Evolutionary conservation across 1,140 invertebrate genomes (phyloP).

Genomic region (Aphelenchoides besseyi): DNA sequence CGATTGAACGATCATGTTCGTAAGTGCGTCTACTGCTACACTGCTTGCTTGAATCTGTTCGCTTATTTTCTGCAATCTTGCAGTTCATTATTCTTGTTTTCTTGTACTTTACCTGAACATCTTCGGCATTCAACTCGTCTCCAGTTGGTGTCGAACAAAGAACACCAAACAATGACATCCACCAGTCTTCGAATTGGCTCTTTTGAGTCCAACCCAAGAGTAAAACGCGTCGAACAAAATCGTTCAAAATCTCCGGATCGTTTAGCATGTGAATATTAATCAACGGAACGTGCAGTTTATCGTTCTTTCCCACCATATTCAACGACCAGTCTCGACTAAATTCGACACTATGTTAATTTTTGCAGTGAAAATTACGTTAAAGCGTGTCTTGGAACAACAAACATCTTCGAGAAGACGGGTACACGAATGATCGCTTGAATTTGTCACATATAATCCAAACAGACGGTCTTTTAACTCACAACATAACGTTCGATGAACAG

Average conservation of each 20-base stretch:
- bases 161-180: constrained; percentile 53
- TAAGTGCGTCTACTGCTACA: constrained; percentile 42
- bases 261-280: constrained; percentile 44
- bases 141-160: constrained; percentile 44
- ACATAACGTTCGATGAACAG: too few relatives aligned
- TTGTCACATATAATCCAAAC: too few relatives aligned
- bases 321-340: constrained; percentile 36
- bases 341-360: background rate
- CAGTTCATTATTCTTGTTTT: too few relatives aligned
- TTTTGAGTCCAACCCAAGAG: constrained; percentile 38
- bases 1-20: constrained; percentile 32
- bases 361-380: constrained; percentile 22
- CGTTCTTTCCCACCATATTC: background rate
- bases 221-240: constrained; percentile 39
- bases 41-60: constrained; percentile 37
- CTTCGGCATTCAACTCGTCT: constrained; percentile 23
- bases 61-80: constrained; percentile 21
- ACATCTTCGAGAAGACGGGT: constrained; percentile 35
- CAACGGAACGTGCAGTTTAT: constrained; percentile 32
- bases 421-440: constrained; percentile 39
- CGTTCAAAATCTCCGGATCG: constrained; percentile 33
- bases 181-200: constrained; percentile 43
- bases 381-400: constrained; percentile 37
- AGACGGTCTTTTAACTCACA: too few relatives aligned
- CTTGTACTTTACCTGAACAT: constrained; percentile 23